A percentile compares a stretch with the other conserved stretches of the same genome.
Evolutionary conservation across 2,113 vertebrate species (phyloP).

Genomic region (Heliornis fulica): DNA sequence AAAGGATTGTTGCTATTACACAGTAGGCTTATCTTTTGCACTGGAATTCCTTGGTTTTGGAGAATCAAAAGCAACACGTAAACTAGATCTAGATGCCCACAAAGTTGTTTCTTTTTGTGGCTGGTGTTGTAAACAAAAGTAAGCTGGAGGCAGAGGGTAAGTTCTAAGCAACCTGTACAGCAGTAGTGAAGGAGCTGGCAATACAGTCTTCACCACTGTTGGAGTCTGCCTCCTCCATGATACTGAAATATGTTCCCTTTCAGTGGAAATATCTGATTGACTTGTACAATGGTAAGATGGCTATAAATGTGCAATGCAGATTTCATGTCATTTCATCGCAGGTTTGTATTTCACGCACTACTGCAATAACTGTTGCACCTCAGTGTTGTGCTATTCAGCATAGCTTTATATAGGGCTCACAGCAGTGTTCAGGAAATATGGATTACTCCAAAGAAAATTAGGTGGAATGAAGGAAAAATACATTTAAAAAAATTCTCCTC

Average conservation of each 20-base stretch:
- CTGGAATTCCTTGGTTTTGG: slow-evolving; percentile 18
- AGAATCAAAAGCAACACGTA: slow-evolving; percentile 1
- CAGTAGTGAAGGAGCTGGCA: slow-evolving; percentile 15
- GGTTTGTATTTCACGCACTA: slow-evolving; percentile 58
- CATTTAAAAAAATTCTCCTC: slow-evolving; percentile 63
- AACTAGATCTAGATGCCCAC: slow-evolving; percentile 3
- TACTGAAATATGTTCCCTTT: slow-evolving; percentile 50
- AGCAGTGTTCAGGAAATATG: slow-evolving; percentile 77
- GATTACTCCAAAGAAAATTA: slow-evolving; percentile 73
- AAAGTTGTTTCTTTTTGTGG: slow-evolving; percentile 43
- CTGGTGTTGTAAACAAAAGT: slow-evolving; percentile 64
- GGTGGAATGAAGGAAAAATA: slow-evolving; percentile 75
- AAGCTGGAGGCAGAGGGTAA: slow-evolving; percentile 11
- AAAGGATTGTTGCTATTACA: slow-evolving; percentile 57
- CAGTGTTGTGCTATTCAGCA: slow-evolving; percentile 57
- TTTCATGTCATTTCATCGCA: slow-evolving; percentile 53
- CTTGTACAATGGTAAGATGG: slow-evolving; percentile 56
- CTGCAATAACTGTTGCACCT: slow-evolving; percentile 68
- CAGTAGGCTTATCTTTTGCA: slow-evolving; percentile 52
- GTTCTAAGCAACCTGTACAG: slow-evolving; percentile 7
- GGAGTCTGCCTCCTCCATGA: slow-evolving; percentile 40
- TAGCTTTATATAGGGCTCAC: slow-evolving; percentile 75
- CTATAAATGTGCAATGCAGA: slow-evolving; percentile 60
- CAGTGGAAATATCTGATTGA: slow-evolving; percentile 67
- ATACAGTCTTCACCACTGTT: slow-evolving; percentile 17